Evolutionary conservation across 2,797 vertebrate genomes (phyloP), one percentile per base, ranked within the genome.

Genomic region (Emys orbicularis): DNA sequence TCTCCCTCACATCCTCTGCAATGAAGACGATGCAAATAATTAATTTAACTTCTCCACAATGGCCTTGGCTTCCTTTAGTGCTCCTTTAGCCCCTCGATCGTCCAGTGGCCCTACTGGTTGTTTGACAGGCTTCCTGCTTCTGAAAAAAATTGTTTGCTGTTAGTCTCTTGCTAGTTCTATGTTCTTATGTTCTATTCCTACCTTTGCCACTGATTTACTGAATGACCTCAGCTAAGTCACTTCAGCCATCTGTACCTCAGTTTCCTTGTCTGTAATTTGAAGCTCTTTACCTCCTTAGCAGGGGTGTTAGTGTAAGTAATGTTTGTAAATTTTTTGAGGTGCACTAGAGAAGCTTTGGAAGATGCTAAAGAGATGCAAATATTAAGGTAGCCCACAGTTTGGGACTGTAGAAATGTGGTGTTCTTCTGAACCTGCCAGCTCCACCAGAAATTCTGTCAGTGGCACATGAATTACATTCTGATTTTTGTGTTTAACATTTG

Each of bases 281-380:
- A 25, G 65, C 29, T 13, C 18, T 3, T 8, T n/a, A 31, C 50
- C 25, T 27, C 25, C 37, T 21, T n/a, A 6, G 23, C 68, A 44
- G 41, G 72, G 21, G 25, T 74, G 37, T 41, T 74, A 23, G 23
- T 25, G 68, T 44, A 37, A 11, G 19, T 47, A 27, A 47, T 47
- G 12, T 44, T 47, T 47, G 72, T 29, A 47, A 47, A 47, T 8
- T 9, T 68, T 68, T 19, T 68, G n/a, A 68, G 18, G 65, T 37
- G n/a, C 65, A 68, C 18, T 37, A 68, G n/a, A 37, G 61, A 47
- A 25, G 41, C 25, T 27, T 44, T 27, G 37, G 7, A 29, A 29
- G 41, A 8, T 47, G 6, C 72, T 47, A 12, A n/a, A n/a, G 27
- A 76, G 41, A 1, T 1, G 5, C 52, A 31, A 2, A 1, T 76